phyloP scores from a whole-genome alignment of 2,888 invertebrate genomes.

The Cephonodes hylas region DNA sequence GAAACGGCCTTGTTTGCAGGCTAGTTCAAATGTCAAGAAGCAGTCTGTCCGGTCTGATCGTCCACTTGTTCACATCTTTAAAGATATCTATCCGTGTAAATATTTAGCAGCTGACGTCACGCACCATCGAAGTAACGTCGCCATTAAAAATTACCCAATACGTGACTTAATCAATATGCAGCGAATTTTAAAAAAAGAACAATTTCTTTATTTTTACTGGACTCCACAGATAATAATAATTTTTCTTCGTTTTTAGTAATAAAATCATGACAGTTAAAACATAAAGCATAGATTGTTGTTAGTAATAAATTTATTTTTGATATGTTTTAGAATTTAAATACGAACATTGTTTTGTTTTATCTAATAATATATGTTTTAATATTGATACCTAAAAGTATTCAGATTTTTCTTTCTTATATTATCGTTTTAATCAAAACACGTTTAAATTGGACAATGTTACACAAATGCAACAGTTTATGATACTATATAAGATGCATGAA shows the following conservation, averaged over 20 bases:
- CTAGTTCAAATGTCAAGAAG: conserved; percentile 48
- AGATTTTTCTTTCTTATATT: too few relatives aligned
- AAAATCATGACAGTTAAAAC: too few relatives aligned
- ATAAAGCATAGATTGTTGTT: too few relatives aligned
- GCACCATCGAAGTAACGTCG: background rate
- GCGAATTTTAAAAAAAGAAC: background rate
- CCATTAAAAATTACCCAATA: background rate
- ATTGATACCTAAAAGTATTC: too few relatives aligned
- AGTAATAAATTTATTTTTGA: too few relatives aligned
- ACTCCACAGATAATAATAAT: too few relatives aligned
- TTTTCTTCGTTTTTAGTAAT: too few relatives aligned
- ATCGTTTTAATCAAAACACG: too few relatives aligned
- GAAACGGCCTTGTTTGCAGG: conserved; percentile 39
- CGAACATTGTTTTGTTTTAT: too few relatives aligned
- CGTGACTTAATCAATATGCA: background rate
- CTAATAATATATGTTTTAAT: background rate
- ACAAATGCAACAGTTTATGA: background rate
- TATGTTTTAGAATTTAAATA: too few relatives aligned
- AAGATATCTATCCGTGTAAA: conserved; percentile 6
- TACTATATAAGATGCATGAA: background rate
- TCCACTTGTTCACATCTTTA: conserved; percentile 6
- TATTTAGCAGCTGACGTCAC: conserved; percentile 11
- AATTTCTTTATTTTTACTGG: too few relatives aligned
- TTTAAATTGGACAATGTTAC: too few relatives aligned
- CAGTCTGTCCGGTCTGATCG: conserved; percentile 19